Evolutionary conservation across 1,140 invertebrate species (phyloP).

Genomic region (Lasaia peninsularis): DNA sequence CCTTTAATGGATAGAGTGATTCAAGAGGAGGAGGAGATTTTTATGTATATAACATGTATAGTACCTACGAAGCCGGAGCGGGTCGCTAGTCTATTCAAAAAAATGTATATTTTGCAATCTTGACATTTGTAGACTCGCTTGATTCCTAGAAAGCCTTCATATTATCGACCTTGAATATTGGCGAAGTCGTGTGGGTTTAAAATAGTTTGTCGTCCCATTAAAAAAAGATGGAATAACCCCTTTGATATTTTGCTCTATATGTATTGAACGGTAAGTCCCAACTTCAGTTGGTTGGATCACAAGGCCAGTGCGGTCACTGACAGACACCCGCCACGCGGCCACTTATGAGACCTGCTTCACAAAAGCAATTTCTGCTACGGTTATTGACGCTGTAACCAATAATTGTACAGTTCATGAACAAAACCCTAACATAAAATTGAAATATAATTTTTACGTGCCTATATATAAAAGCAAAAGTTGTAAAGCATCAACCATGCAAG

Average conservation of each 20-base stretch:
- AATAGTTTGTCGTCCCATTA: neutral
- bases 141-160: neutral
- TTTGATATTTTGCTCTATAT: neutral
- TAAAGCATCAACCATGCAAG: too few species aligned
- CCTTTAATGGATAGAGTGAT: too few species aligned
- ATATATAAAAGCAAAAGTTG: too few species aligned
- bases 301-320: slow-evolving; percentile 2
- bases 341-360: neutral
- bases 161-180: neutral
- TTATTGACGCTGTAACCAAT: neutral
- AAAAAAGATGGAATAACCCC: neutral
- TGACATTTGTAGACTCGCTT: too few species aligned
- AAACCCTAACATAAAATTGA: too few species aligned
- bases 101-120: neutral
- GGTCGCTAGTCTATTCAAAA: too few species aligned
- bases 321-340: neutral
- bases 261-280: slow-evolving; percentile 5
- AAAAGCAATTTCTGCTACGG: slow-evolving; percentile 6
- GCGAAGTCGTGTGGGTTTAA: neutral
- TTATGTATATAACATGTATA: too few species aligned
- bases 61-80: too few species aligned
- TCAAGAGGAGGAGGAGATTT: too few species aligned
- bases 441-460: too few species aligned
- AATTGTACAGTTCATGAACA: too few species aligned
- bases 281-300: neutral